Evolutionary conservation across 2,888 invertebrate genomes (phyloP), one percentile per base, ranked within the genome.

Genomic region (Volucella zonaria): DNA sequence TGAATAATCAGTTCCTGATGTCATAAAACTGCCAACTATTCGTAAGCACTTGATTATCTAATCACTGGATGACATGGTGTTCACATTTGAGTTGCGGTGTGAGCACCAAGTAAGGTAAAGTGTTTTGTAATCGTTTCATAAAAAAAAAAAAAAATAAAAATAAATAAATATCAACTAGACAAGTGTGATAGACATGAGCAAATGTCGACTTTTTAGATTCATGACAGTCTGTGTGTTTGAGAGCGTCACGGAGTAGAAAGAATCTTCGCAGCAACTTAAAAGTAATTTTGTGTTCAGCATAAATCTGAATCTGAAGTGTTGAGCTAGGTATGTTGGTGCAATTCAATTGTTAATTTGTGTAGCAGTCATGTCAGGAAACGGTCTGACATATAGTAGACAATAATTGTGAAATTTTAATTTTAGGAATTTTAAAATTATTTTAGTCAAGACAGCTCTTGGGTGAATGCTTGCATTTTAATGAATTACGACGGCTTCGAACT

Each of bases 1-100:
- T 76, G 67, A 76, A 45, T 40, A 68, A 76, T 52, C 75, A 45
- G 52, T 77, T 70, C 56, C 52, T 76, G 68, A 54, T 68, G 76
- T 77, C 77, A 62, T 70, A 45, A 47, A 70, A 2, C 58, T 47
- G 56, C n/a, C 49, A 62, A 42, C 42, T 31, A 6, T 31, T 31
- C 31, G 31, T 40, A 68, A 52, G 12, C 15, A 77, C 61, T 61
- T 70, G 62, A 68, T 68, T 76, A 76, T 67, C 67, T 49, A 70
- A 62, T 31, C 62, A 49, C 58, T 45, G 43, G 6, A 31, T 31
- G 31, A 58, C 59, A 61, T 76, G 59, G 42, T 77, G 76, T 68
- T 76, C 67, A 62, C 54, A 11, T 23, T 1, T 11, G 1, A 3
- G 14, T 43, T 43, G 11, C 12, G 54, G 23, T 56, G 38, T 4